Evolutionary conservation across 2,797 vertebrate species (phyloP).

Genomic region (Rhinella marina): DNA sequence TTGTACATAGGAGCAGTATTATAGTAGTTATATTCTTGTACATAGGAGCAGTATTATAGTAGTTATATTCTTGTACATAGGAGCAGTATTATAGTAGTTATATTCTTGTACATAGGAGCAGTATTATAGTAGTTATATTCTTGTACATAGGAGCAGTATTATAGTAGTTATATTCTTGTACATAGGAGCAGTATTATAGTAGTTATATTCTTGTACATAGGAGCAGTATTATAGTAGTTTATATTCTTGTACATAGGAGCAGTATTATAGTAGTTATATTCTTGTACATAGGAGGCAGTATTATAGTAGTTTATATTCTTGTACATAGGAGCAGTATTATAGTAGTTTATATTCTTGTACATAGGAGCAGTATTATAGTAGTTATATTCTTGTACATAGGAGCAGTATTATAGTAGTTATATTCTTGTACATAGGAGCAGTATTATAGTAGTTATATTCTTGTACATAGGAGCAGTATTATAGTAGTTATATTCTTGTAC

Average conservation of each 20-base stretch:
- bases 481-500: conserved; percentile 9
- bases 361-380: neutral
- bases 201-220: conserved; percentile 1
- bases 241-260: conserved; percentile 1
- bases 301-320: conserved; percentile 11
- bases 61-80: conserved; percentile 13
- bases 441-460: conserved; percentile 19
- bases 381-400: neutral
- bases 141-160: neutral
- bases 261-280: conserved; percentile 12
- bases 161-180: conserved; percentile 4
- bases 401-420: neutral
- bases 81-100: conserved; percentile 3
- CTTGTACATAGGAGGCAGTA: conserved; percentile 4
- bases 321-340: neutral
- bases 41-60: conserved; percentile 13
- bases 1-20: neutral
- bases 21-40: neutral
- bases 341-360: conserved; percentile 2
- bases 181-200: neutral
- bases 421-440: neutral
- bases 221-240: neutral
- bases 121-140: conserved; percentile 12
- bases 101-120: conserved; percentile 3
- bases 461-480: conserved; percentile 4